Evolutionary conservation across 2,888 invertebrate genomes (phyloP).

Genomic region (Tethea ocularis): DNA sequence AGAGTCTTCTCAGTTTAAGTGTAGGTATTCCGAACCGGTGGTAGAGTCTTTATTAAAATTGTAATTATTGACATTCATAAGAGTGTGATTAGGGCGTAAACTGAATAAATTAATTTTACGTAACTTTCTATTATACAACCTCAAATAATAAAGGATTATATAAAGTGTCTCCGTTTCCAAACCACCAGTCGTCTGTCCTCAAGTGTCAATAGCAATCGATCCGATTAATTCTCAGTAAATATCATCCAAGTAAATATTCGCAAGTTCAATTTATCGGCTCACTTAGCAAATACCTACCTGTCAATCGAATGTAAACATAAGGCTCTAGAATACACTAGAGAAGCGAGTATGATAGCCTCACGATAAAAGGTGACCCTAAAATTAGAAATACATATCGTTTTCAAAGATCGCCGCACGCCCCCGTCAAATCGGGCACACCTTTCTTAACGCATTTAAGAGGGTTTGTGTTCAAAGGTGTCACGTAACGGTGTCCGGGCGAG

Average conservation of each 20-base stretch:
- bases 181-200: background rate
- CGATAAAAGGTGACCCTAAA: slow-evolving; percentile 24
- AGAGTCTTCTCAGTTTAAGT: no score
- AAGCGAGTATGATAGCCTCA: background rate
- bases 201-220: background rate
- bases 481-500: slow-evolving; percentile 46
- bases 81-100: no score
- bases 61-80: no score
- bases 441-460: slow-evolving; percentile 40
- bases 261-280: background rate
- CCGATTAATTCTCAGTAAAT: background rate
- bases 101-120: no score
- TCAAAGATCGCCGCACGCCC: slow-evolving; percentile 22
- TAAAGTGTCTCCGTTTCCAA: background rate
- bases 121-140: background rate
- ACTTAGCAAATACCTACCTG: background rate
- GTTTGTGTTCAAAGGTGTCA: slow-evolving; percentile 51
- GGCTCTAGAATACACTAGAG: background rate
- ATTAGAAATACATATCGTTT: background rate
- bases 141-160: background rate
- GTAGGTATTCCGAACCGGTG: no score
- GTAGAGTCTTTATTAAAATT: no score
- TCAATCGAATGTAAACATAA: background rate
- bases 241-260: background rate
- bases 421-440: slow-evolving; percentile 44